Conservation (phyloP, 2,888 invertebrate genomes). For the Hoplodrina ambigua region DNA sequence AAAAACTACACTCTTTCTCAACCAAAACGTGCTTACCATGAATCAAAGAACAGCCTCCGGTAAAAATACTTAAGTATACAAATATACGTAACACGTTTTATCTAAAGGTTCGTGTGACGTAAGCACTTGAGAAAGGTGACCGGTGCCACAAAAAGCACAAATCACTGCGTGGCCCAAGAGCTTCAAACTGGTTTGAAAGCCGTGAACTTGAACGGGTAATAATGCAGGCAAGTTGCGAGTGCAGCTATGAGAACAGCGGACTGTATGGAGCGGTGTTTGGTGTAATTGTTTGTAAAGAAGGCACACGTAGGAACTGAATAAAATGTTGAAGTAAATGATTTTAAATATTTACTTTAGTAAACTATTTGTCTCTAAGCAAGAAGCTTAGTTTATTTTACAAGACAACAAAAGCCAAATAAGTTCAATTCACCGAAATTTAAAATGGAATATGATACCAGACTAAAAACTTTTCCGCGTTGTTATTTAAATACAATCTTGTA, state of each 20-base stretch:
- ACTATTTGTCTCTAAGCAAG: too few relatives aligned
- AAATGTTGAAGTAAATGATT: too few relatives aligned
- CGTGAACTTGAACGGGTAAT: constrained; percentile 61
- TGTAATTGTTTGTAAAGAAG: background rate
- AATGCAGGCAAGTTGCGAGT: constrained; percentile 37
- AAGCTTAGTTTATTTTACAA: too few relatives aligned
- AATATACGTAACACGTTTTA: constrained; percentile 38
- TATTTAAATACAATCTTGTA: too few relatives aligned
- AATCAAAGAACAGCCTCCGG: constrained; percentile 16
- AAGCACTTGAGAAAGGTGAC: constrained; percentile 48
- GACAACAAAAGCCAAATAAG: too few relatives aligned
- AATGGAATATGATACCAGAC: too few relatives aligned
- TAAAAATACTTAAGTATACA: constrained; percentile 27
- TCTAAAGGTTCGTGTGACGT: constrained; percentile 36
- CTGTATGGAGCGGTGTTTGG: background rate
- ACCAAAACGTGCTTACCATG: constrained; percentile 4
- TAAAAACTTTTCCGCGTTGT: too few relatives aligned
- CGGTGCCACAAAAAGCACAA: constrained; percentile 51
- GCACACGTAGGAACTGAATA: background rate
- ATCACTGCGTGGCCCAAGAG: constrained; percentile 43
- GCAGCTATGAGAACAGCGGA: constrained; percentile 26
- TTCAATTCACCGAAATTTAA: too few relatives aligned
- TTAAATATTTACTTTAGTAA: too few relatives aligned
- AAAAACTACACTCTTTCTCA: constrained; percentile 4
- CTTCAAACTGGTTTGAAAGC: constrained; percentile 57